A percentile compares a stretch with the other conserved stretches of the same genome.
Conservation (phyloP, 2,888 invertebrate genomes). For the Ormyrus nitidulus region DNA sequence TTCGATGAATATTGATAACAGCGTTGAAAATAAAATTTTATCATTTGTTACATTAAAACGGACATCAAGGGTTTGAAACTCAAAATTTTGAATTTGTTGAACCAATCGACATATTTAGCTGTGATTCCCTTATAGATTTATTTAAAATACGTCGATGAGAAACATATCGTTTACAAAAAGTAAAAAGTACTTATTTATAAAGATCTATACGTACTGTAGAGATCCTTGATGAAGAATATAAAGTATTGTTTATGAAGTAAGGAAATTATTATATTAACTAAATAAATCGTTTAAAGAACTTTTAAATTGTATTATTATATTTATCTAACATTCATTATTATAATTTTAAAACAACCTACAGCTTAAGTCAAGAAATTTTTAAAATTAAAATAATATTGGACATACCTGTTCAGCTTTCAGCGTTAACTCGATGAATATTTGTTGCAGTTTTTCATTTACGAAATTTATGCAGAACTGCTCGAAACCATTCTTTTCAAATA, state of each 20-base stretch:
- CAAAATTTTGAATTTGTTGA: conserved; percentile 10
- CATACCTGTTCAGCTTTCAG: conserved; percentile 82
- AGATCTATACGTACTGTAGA: conserved; percentile 58
- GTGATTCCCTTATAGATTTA: conserved; percentile 53
- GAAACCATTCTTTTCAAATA: conserved; percentile 83
- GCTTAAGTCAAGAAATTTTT: no score
- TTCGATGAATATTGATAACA: conserved; percentile 17
- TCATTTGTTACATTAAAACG: conserved; percentile 5
- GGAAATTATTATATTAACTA: conserved; percentile 29
- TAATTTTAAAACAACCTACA: neutral
- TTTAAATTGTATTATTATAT: conserved; percentile 2
- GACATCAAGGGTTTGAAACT: conserved; percentile 22
- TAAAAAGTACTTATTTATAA: conserved; percentile 58
- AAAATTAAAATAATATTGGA: conserved; percentile 1
- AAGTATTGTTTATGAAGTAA: conserved; percentile 9
- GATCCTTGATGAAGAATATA: conserved; percentile 44
- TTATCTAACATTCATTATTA: neutral
- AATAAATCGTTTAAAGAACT: conserved; percentile 37
- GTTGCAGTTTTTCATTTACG: conserved; percentile 84
- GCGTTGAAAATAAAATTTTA: neutral
- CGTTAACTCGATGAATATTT: conserved; percentile 84
- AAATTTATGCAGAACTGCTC: conserved; percentile 85
- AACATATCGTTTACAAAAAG: conserved; percentile 11
- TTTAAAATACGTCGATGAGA: conserved; percentile 33
- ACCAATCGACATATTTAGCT: conserved; percentile 51